A percentile compares a stretch with the other conserved stretches of the same genome.
phyloP scores from a whole-genome alignment of 2,797 vertebrate species.

The Lepidocolaptes lacrymiger region DNA sequence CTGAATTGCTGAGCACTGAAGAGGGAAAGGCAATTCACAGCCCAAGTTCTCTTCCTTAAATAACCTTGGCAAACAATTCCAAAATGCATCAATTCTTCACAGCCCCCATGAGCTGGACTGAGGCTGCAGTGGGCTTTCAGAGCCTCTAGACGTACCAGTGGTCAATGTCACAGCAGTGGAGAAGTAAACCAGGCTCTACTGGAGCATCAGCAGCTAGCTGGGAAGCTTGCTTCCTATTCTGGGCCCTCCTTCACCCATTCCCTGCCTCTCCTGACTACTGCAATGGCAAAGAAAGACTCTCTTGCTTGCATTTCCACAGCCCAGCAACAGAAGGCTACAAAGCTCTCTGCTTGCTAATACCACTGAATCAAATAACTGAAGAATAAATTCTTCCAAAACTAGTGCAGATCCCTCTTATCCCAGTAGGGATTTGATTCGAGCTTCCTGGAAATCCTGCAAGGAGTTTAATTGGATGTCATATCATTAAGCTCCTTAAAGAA shows the following conservation, averaged over 20 bases:
- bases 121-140: neutral
- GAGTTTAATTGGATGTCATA: neutral
- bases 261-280: neutral
- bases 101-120: neutral
- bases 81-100: neutral
- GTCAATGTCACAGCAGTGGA: neutral
- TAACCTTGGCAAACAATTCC: neutral
- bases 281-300: neutral
- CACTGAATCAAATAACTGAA: neutral
- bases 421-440: neutral
- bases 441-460: neutral
- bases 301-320: rapidly evolving
- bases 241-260: neutral
- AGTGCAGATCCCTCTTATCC: neutral
- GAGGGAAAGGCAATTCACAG: neutral
- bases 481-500: neutral
- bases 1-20: neutral
- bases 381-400: constrained; percentile 3
- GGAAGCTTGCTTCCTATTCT: neutral
- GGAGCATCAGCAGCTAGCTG: neutral
- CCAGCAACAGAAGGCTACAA: neutral
- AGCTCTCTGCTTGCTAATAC: neutral
- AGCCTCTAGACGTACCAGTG: neutral
- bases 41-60: neutral
- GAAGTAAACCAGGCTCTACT: neutral